These are phyloP conservation scores for Dysidea cf. avara DNA, from an alignment of 37 sponge, comb jelly and placozoan species.

Conservation along the genomic window DNA sequence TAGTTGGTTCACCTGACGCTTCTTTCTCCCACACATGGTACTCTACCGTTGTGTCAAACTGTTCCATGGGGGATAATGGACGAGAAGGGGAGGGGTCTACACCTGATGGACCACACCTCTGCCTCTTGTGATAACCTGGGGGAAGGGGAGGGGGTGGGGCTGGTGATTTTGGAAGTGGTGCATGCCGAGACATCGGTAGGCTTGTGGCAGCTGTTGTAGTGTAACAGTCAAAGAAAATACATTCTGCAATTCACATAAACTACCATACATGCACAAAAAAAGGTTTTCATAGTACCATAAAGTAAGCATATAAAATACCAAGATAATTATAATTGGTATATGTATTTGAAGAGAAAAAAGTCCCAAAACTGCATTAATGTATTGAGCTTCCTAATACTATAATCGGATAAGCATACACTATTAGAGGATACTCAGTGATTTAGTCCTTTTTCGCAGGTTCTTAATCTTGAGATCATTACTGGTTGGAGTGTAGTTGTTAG, in stretches of 20 bases:
- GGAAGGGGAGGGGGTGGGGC: conserved; percentile 56
- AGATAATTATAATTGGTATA: no score
- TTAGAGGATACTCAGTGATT: conserved; percentile 46
- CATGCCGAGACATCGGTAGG: conserved; percentile 2
- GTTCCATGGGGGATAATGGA: conserved; percentile 73
- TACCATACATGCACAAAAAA: no score
- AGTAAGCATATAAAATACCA: no score
- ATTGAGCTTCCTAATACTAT: no score
- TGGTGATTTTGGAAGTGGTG: conserved; percentile 10
- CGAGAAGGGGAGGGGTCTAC: conserved; percentile 55
- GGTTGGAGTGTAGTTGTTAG: conserved; percentile 88
- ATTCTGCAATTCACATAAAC: no score
- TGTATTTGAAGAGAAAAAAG: no score
- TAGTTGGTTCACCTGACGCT: conserved; percentile 43
- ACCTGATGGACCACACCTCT: conserved; percentile 7
- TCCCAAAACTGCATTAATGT: no score
- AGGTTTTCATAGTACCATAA: no score
- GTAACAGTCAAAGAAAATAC: conserved; percentile 8
- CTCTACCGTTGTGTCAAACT: conserved; percentile 36
- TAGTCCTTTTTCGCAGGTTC: conserved; percentile 48
- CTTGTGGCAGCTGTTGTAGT: conserved; percentile 13
- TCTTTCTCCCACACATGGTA: conserved; percentile 39
- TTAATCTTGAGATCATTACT: conserved; percentile 79
- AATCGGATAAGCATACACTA: no score
- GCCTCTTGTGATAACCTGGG: conserved; percentile 59